Evolutionary conservation across 2,113 vertebrate species (phyloP), one percentile per base, ranked within the genome.

Genomic region (Pholis gunnellus): DNA sequence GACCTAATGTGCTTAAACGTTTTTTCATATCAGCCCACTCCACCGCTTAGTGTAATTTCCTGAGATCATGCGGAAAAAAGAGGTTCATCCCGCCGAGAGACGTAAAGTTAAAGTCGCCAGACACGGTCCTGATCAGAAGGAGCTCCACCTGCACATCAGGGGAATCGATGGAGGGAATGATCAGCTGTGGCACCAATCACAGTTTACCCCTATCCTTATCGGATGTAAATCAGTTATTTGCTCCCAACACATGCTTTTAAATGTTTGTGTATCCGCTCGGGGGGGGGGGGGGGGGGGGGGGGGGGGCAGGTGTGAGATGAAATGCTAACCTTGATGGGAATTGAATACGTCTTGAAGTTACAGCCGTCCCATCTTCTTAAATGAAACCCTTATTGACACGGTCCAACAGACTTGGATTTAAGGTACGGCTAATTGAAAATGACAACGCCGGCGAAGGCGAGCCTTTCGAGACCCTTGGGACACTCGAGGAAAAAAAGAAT

Each of bases 371-470:
- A 46, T 85, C 87, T 67, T 70, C 66, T 83, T 86, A 52, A 78
- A 74, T 65, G 25, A 71, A 73, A 83, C 71, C 50, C 48, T 87
- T 93, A 90, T 91, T 92, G 91, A 92, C 88, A 79, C 25, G 79
- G 69, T 70, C 85, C 77, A 76, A 66, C 76, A 56, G 82, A 81
- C 83, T 75, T 74, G 69, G 42, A 44, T 86, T 87, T 69, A 82
- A 79, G 72, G 72, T 82, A 59, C 14, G 20, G 88, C 90, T 92
- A 93, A 94, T 93, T 91, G 91, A 89, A 94, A 92, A 91, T 82
- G 92, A 93, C 93, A 92, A 81, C 64, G 65, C 40, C 40, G 56
- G 78, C 68, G 69, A 83, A 83, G 72, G 69, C 65, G 9, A 61
- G 34, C 84, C 85, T 25, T 42, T 9, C 9, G 20, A 48, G 44